Conservation (phyloP, 2,797 vertebrate genomes). For the Craterocephalus amniculus region DNA sequence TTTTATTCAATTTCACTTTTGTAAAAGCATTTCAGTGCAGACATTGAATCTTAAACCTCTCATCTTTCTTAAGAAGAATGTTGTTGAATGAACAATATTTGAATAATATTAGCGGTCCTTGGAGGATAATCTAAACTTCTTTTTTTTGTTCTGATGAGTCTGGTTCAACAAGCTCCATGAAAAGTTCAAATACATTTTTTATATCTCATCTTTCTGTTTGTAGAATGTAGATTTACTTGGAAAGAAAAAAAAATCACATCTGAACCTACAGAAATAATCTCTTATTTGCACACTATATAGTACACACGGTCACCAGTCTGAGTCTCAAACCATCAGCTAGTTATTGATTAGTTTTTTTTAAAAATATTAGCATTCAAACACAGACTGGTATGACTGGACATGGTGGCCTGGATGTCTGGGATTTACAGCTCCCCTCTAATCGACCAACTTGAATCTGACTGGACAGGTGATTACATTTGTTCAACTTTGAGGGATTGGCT, state of each 20-base stretch:
- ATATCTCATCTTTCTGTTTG: background rate
- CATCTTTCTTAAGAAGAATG: no score
- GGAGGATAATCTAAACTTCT: background rate
- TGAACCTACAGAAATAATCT: background rate
- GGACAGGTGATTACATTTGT: no score
- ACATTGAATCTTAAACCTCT: no score
- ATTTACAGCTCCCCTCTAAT: background rate
- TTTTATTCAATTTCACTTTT: no score
- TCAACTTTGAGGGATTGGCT: background rate
- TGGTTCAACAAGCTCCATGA: background rate
- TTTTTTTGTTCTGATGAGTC: constrained; percentile 1
- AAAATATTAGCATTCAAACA: background rate
- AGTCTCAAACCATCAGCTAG: background rate
- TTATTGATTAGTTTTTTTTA: background rate
- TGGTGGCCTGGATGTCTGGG: background rate
- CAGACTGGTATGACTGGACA: background rate
- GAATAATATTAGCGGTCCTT: no score
- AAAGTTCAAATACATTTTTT: background rate
- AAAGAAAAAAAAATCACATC: background rate
- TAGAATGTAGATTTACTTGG: background rate
- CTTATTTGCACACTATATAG: background rate
- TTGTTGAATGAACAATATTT: background rate
- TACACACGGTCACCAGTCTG: background rate
- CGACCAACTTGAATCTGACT: background rate
- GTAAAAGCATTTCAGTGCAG: no score